Conservation (phyloP, 2,797 vertebrate genomes). For the Microctenopoma steveboyesi region DNA sequence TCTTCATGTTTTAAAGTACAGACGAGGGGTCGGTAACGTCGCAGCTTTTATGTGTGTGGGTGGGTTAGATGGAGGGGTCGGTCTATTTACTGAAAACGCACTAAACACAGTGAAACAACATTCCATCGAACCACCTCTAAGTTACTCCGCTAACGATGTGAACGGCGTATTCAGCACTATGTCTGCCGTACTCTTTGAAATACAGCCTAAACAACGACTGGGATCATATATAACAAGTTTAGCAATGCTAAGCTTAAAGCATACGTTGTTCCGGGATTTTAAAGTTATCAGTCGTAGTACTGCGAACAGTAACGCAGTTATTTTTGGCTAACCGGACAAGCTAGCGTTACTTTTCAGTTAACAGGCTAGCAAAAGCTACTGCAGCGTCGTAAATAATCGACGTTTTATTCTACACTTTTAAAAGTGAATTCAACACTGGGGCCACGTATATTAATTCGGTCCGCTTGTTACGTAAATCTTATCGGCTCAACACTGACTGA, state of each 20-base stretch:
- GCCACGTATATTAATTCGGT: not conserved
- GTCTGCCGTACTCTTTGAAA: not conserved
- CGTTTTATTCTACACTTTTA: slow-evolving; percentile 34
- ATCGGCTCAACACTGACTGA: fast-evolving
- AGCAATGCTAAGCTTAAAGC: not conserved
- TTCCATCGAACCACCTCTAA: slow-evolving; percentile 43
- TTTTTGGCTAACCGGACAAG: slow-evolving; percentile 63
- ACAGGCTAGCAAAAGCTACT: slow-evolving; percentile 68
- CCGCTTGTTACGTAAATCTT: fast-evolving
- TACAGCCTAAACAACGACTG: not conserved
- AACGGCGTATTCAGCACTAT: not conserved
- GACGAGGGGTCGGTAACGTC: slow-evolving; percentile 1
- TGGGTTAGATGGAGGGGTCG: slow-evolving; percentile 36
- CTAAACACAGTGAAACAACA: slow-evolving; percentile 28
- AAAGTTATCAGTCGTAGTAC: slow-evolving; percentile 47
- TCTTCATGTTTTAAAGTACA: not conserved
- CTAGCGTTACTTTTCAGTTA: slow-evolving; percentile 62
- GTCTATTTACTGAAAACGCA: slow-evolving; percentile 66
- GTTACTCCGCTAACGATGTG: slow-evolving; percentile 1
- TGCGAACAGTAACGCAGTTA: slow-evolving; percentile 61
- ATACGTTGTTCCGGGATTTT: not conserved
- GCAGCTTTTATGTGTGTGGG: slow-evolving; percentile 8
- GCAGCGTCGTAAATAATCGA: slow-evolving; percentile 56
- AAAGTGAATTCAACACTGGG: slow-evolving; percentile 13
- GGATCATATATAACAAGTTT: fast-evolving